Conservation (phyloP, 1,140 invertebrate species). For the Dermatophagoides farinae region DNA sequence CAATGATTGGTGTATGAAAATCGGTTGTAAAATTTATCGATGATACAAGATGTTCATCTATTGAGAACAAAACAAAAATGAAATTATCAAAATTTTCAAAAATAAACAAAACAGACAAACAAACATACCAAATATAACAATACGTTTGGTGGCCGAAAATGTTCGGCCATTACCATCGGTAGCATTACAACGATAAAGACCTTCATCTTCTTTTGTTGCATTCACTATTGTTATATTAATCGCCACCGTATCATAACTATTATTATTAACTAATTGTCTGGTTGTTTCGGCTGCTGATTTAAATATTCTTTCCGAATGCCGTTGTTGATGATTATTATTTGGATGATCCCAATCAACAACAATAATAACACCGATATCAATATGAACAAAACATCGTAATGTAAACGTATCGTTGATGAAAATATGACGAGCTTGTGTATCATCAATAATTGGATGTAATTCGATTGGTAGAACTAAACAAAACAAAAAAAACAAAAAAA, state of each 20-base stretch:
- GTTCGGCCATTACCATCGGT: conserved; percentile 18
- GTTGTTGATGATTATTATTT: conserved; percentile 3
- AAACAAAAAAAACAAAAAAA: background rate
- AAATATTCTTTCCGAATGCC: conserved; percentile 10
- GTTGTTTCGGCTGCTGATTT: conserved; percentile 10
- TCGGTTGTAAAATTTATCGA: conserved; percentile 19
- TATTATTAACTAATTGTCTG: conserved; percentile 3
- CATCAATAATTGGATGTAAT: conserved; percentile 17
- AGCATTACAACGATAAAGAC: conserved; percentile 17
- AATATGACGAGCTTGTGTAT: conserved; percentile 11
- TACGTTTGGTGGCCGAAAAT: conserved; percentile 7
- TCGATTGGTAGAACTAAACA: conserved; percentile 8
- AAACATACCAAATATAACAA: conserved; percentile 16
- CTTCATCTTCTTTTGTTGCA: conserved; percentile 14
- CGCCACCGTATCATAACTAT: conserved; percentile 15
- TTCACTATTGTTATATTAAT: conserved; percentile 16
- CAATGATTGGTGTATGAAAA: conserved; percentile 8
- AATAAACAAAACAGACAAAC: background rate
- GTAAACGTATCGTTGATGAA: conserved; percentile 18
- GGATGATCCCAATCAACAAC: conserved; percentile 18
- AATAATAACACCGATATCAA: conserved; percentile 18
- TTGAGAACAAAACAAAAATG: background rate
- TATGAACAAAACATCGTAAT: conserved; percentile 17
- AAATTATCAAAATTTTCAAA: background rate
- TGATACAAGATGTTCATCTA: conserved; percentile 9